Conservation (phyloP, 1,140 invertebrate genomes). For the Conopomorpha cramerella region DNA sequence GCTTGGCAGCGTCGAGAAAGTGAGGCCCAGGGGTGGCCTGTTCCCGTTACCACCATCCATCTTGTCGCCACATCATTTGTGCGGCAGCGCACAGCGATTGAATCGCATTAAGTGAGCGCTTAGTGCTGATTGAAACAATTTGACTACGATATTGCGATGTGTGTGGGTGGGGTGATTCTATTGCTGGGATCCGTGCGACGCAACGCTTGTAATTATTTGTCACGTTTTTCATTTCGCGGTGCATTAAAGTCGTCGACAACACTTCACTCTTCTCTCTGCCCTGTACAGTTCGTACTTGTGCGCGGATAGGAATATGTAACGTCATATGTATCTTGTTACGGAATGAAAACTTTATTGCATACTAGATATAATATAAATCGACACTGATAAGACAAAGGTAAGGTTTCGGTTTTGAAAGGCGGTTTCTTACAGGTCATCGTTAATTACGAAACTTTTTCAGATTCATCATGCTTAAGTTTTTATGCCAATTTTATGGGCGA, state of each 20-base stretch:
- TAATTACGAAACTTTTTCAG: no score
- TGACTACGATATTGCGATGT: slow-evolving; percentile 44
- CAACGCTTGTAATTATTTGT: not conserved
- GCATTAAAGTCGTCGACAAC: not conserved
- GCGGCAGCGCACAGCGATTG: slow-evolving; percentile 38
- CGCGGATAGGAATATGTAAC: no score
- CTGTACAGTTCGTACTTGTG: no score
- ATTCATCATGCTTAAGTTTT: not conserved
- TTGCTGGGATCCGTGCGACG: slow-evolving; percentile 12
- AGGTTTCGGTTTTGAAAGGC: not conserved
- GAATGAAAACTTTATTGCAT: no score
- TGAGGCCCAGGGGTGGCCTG: slow-evolving; percentile 8
- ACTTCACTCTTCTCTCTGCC: not conserved
- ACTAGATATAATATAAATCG: not conserved
- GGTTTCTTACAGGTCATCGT: no score
- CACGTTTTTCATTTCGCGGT: not conserved
- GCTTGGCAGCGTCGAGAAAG: slow-evolving; percentile 7
- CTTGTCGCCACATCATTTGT: slow-evolving; percentile 57
- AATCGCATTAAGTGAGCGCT: slow-evolving; percentile 59
- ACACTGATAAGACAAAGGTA: not conserved
- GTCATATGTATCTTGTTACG: no score
- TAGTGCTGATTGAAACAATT: slow-evolving; percentile 58
- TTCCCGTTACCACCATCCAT: slow-evolving; percentile 31
- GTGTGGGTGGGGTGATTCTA: no score
- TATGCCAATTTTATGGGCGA: not conserved